Percentiles rank a stretch among this genome's conserved stretches.
Evolutionary conservation across 30 jellyfish, hydroid and myxozoan species (phyloP).

Genomic region (Sanderia malayensis): DNA sequence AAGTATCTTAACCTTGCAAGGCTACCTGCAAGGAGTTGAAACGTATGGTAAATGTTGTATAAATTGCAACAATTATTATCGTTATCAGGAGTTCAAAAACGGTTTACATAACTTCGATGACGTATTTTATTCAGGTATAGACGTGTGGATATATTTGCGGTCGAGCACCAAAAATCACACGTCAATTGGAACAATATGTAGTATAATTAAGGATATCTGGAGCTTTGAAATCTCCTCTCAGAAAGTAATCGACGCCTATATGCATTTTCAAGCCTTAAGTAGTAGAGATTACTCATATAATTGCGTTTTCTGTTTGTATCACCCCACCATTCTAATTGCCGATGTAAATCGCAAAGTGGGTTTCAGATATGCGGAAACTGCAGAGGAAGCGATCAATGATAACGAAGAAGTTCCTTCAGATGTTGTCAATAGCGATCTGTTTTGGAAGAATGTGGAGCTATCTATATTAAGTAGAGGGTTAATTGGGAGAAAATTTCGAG

Average conservation of each 20-base stretch:
- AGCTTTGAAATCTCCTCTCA: not conserved
- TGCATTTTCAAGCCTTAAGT: not conserved
- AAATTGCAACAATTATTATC: slow-evolving; percentile 11
- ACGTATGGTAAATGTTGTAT: slow-evolving; percentile 14
- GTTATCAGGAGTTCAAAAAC: slow-evolving; percentile 30
- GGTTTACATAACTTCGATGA: slow-evolving; percentile 49
- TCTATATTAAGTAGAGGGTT: no score
- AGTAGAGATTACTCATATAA: no score
- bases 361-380: no score
- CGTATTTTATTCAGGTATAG: slow-evolving; percentile 26
- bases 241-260: not conserved
- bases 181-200: slow-evolving; percentile 17
- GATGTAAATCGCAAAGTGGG: no score
- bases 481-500: no score
- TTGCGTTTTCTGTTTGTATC: no score
- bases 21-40: slow-evolving; percentile 11
- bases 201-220: not conserved
- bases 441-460: no score
- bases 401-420: no score
- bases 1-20: slow-evolving; percentile 10
- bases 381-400: no score
- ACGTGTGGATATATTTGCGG: slow-evolving; percentile 19
- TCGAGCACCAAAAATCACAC: slow-evolving; percentile 9
- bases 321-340: no score
- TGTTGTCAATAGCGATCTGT: no score